These are phyloP conservation scores for Sebastes nivosus DNA, from an alignment of 2,797 vertebrate genomes.

Conservation along the genomic window DNA sequence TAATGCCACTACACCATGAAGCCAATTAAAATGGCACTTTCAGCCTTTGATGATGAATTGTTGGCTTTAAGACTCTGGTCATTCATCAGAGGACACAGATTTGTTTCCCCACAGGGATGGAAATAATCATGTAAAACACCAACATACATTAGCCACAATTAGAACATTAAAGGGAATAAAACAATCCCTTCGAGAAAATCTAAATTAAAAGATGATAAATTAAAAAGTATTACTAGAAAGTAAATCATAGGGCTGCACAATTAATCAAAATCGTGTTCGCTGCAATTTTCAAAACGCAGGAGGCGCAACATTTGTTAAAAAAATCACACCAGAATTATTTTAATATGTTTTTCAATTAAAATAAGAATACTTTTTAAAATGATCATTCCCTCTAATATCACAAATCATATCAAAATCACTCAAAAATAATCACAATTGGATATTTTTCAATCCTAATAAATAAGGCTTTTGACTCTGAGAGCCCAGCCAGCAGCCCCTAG, in stretches of 20 bases:
- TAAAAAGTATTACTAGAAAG: background rate
- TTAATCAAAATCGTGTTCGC: no score
- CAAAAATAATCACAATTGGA: no score
- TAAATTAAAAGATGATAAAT: background rate
- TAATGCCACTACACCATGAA: slow-evolving; percentile 49
- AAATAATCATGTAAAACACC: slow-evolving; percentile 24
- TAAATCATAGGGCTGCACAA: background rate
- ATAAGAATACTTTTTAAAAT: no score
- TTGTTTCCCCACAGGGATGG: background rate
- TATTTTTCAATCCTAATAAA: no score
- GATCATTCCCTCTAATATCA: no score
- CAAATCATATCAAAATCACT: no score
- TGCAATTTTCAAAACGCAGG: no score
- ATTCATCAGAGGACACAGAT: slow-evolving; percentile 5
- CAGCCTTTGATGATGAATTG: slow-evolving; percentile 48
- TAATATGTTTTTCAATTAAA: no score
- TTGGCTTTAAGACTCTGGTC: slow-evolving; percentile 20
- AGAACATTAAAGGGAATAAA: background rate
- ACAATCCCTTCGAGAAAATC: background rate
- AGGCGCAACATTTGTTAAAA: no score
- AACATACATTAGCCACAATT: background rate
- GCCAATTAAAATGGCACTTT: slow-evolving; percentile 65
- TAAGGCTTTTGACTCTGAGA: background rate
- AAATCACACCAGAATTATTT: no score
- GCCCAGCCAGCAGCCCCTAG: background rate